Base-by-base conservation (phyloP, 2,888 invertebrate species). In the Synergus itoensis region DNA sequence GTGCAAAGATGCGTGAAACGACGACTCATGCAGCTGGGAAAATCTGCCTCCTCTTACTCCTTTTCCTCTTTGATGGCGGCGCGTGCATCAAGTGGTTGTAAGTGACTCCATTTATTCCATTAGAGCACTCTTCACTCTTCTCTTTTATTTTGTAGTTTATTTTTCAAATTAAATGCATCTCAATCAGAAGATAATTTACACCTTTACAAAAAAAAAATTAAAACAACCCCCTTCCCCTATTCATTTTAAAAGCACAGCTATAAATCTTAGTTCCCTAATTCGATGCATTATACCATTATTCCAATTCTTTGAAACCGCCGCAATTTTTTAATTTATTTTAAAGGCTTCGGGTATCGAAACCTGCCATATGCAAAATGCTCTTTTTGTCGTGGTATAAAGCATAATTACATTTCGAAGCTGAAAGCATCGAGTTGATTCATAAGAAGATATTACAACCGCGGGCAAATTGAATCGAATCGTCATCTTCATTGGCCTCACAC, bases 71-170 rank as follows among this genome's bases (percentile, higher is more conserved):
- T 57, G 87, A 90, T 79, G 86, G 86, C 81, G 91, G 88, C 84
- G 85, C 87, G 85, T 91, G 91, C 89, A 92, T 92, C 87, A 92
- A 92, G 90, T 92, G 92, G 92, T 88, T 92, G 92, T 92, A 87
- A 92, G 92, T 92, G n/a, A 53, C 18, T 43, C 18, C 4, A 65
- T 65, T 88, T 75, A n/a, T 62, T 64, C 36, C 45, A 4, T 53
- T 40, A 9, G 16, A 36, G n/a, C 62, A 41, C 9, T 16, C 7
- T 21, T 21, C 4, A 60, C 11, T 60, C 11, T 18, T 53, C 53
- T n/a, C 53, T 57, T 57, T 57, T 18, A 57, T 9, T 18, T 18
- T 57, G n/a, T 18, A 57, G 9, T 18, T 57, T 57, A 18, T 57
- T 11, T 53, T 7, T n/a, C 16, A n/a, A 53, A 53, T 53, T 53